phyloP scores from a whole-genome alignment of 2,888 invertebrate genomes.

The Tenodera sinensis region DNA sequence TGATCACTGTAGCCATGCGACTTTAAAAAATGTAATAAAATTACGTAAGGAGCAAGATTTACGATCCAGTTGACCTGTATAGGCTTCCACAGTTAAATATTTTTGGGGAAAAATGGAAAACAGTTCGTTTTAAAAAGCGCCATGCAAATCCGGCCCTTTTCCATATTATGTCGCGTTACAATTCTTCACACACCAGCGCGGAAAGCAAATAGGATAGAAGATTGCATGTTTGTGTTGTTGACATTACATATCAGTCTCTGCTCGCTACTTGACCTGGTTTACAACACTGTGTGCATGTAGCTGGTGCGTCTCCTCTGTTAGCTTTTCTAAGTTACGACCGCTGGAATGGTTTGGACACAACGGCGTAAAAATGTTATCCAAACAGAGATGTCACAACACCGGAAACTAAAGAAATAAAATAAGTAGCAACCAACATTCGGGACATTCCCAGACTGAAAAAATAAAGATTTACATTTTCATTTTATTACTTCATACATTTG shows the following conservation, averaged over 20 bases:
- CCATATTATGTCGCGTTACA: background rate
- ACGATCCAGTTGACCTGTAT: no score
- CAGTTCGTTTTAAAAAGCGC: background rate
- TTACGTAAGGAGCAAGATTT: no score
- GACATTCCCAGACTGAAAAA: background rate
- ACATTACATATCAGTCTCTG: background rate
- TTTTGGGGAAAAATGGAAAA: no score
- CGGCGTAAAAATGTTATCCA: background rate
- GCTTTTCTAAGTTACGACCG: background rate
- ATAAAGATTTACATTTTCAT: no score
- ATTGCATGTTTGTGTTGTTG: background rate
- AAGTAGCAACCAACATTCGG: background rate
- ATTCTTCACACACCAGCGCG: background rate
- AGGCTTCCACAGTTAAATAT: no score
- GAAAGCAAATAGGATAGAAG: background rate
- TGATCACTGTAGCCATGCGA: no score
- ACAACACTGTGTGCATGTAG: background rate
- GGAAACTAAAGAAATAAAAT: background rate
- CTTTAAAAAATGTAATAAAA: no score
- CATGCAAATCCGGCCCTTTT: background rate
- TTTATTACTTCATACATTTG: background rate
- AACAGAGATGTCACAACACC: background rate
- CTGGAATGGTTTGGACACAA: background rate
- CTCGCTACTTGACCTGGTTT: background rate
- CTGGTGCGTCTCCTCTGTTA: background rate